Conservation (phyloP, 2,797 vertebrate species). For the Buphagus erythrorhynchus region DNA sequence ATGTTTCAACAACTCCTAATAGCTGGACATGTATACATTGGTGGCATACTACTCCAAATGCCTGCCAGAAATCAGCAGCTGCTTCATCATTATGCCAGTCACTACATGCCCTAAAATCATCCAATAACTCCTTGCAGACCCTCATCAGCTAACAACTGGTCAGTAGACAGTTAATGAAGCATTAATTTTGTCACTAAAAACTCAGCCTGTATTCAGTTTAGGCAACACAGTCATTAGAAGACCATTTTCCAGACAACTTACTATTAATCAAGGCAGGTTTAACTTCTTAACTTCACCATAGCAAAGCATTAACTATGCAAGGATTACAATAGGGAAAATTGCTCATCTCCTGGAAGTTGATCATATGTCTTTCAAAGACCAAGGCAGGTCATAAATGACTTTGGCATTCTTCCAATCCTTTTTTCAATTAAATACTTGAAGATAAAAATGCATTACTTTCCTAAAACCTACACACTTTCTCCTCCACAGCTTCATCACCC, state of each 20-base stretch:
- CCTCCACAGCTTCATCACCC: neutral
- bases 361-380: neutral
- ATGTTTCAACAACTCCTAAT: neutral
- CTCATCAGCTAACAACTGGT: neutral
- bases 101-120: neutral
- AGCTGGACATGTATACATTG: neutral
- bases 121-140: neutral
- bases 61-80: neutral
- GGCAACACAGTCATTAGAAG: neutral
- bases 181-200: neutral
- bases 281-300: neutral
- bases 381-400: neutral
- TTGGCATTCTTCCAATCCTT: neutral
- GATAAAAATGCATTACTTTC: neutral
- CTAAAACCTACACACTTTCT: neutral
- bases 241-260: neutral
- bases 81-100: neutral
- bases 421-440: neutral
- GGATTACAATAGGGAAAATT: neutral
- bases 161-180: neutral
- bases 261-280: neutral
- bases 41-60: neutral
- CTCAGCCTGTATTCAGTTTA: neutral
- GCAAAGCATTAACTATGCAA: neutral
- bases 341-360: neutral